Base-by-base conservation (phyloP, 2,888 invertebrate species). In the Harmothoe impar region DNA sequence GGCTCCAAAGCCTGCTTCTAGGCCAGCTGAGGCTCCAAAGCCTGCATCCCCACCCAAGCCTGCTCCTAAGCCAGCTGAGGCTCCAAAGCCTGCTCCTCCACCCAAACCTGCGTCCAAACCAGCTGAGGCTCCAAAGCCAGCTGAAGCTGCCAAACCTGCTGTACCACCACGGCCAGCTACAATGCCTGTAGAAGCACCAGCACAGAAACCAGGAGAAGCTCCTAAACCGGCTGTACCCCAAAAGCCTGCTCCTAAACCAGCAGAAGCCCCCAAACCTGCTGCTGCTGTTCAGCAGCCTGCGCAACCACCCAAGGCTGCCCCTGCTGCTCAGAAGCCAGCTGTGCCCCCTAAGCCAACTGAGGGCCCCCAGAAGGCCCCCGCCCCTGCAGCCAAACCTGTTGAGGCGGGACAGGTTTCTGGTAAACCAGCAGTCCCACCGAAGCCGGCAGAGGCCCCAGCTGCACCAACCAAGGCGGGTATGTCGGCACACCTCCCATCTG, bases 391-490 rank as follows among this genome's bases (percentile, higher is more conserved):
- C 17, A 29, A 88, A 72, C 72, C 29, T 72, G 62, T 62, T 15
- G 62, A 20, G 23, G 23, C 62, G 20, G 62, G 20, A 62, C 23
- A 62, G 62, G n/a, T n/a, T n/a, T n/a, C n/a, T 20, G 23, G 31
- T 25, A 72, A 72, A 29, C 72, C 72, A 29, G 72, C 72, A 15
- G 72, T 72, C 15, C 72, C 72, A 15, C 72, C 72, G 25, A 56
- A 88, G 88, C 52, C 88, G 12, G n/a, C 88, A 3, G 29, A 88
- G 88, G 31, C 12, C 23, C 52, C 52, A 20, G 81, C n/a, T 29
- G 78, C 12, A 33, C 31, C 89, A 89, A 15, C 89, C 25, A 72
- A 72, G 72, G n/a, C 25, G 72, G 72, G 72, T 72, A 72, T 72
- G 72, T 72, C 72, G 17, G 31, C 1, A 43, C 5, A 29, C n/a